phyloP scores from a whole-genome alignment of 2,888 invertebrate species.

The Microplitis manilae region DNA sequence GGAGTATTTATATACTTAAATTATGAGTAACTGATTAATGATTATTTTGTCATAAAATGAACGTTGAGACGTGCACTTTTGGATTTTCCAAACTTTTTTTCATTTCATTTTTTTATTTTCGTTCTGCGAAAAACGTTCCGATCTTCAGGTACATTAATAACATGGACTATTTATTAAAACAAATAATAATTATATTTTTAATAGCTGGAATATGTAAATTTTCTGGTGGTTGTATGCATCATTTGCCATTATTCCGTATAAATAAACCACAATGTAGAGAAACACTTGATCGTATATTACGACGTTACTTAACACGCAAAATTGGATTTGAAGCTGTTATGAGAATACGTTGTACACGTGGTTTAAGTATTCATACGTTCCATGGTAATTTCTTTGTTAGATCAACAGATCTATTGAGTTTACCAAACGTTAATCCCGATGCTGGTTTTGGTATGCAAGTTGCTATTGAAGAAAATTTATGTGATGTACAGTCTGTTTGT shows the following conservation, averaged over 20 bases:
- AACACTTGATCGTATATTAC: conserved; percentile 83
- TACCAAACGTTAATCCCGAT: conserved; percentile 98
- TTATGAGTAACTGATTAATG: no score
- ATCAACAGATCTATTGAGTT: conserved; percentile 94
- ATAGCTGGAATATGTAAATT: conserved; percentile 93
- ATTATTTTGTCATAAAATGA: no score
- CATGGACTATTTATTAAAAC: no score
- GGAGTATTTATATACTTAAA: no score
- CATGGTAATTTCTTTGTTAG: conserved; percentile 99
- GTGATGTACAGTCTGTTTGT: conserved; percentile 90
- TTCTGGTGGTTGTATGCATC: conserved; percentile 94
- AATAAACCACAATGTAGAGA: conserved; percentile 81
- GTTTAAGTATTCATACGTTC: conserved; percentile 96
- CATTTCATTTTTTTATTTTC: no score
- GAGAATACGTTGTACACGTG: conserved; percentile 94
- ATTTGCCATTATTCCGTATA: conserved; percentile 89
- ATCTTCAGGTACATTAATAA: background rate
- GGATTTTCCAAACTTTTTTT: no score
- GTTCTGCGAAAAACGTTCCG: no score
- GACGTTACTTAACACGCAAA: conserved; percentile 94
- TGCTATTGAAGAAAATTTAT: conserved; percentile 91
- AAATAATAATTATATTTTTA: background rate
- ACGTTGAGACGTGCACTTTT: no score
- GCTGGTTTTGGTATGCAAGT: conserved; percentile 99
- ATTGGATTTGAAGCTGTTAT: conserved; percentile 99